A percentile compares a stretch with the other conserved stretches of the same genome.
phyloP scores from a whole-genome alignment of 2,797 vertebrate species.

The Syncerus caffer region DNA sequence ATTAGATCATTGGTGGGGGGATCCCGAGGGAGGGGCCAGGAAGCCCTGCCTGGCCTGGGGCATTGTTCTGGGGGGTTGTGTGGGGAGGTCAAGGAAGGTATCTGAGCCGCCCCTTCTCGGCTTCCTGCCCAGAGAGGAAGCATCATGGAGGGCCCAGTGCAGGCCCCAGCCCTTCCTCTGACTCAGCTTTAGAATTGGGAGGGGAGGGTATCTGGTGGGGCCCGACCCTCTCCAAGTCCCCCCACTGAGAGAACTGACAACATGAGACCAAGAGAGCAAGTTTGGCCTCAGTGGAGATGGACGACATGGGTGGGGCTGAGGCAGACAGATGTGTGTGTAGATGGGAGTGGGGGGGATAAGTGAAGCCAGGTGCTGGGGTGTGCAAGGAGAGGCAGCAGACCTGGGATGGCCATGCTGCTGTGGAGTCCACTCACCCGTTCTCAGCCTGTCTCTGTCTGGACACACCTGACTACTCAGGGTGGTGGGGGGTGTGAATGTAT shows the following conservation, averaged over 20 bases:
- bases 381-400: not conserved
- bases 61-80: slow-evolving; percentile 77
- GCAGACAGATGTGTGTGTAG: not conserved
- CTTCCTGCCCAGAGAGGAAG: slow-evolving; percentile 76
- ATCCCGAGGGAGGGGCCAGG: slow-evolving; percentile 73
- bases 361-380: not conserved
- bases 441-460: not conserved
- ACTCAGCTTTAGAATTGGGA: slow-evolving; percentile 62
- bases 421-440: not conserved
- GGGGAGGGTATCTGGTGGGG: not conserved
- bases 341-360: not conserved
- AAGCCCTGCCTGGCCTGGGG: slow-evolving; percentile 71
- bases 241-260: not conserved
- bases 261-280: not conserved
- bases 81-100: slow-evolving; percentile 71
- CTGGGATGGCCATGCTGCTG: not conserved
- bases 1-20: slow-evolving; percentile 60
- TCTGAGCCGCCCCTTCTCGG: slow-evolving; percentile 67
- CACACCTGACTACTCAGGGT: not conserved
- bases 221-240: not conserved
- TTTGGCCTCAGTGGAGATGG: not conserved
- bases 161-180: slow-evolving; percentile 75
- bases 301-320: not conserved
- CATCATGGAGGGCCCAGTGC: slow-evolving; percentile 10
- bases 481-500: not conserved